phyloP scores from a whole-genome alignment of 2,797 vertebrate genomes.

The Urophycis tenuis region DNA sequence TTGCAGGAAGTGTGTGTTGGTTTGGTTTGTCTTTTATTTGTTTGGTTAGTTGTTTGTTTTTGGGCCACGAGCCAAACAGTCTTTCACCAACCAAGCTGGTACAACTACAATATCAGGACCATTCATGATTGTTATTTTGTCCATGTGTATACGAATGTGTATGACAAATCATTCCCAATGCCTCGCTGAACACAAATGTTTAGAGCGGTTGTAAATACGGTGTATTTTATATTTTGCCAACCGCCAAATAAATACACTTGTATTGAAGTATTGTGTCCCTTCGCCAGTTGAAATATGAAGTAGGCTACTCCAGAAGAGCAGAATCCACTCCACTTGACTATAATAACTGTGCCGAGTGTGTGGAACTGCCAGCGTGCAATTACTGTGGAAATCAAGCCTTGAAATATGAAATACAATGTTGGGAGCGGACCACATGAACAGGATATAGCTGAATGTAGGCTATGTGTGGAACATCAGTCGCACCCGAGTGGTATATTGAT shows the following conservation, averaged over 20 bases:
- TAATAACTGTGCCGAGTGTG: slow-evolving; percentile 46
- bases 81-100: not conserved
- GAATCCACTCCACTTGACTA: slow-evolving; percentile 39
- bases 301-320: slow-evolving; percentile 9
- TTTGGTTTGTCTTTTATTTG: slow-evolving; percentile 13
- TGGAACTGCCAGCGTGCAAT: slow-evolving; percentile 7
- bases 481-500: not conserved
- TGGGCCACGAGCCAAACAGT: not conserved
- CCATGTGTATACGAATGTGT: not conserved
- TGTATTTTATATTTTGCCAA: not conserved
- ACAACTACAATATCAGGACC: not conserved
- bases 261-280: not conserved
- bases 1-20: not conserved
- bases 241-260: not conserved
- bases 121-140: not conserved
- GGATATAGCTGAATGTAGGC: not conserved
- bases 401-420: slow-evolving; percentile 13
- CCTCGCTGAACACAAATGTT: not conserved
- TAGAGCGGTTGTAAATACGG: not conserved
- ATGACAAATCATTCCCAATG: not conserved
- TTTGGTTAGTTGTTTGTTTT: slow-evolving; percentile 3
- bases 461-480: not conserved
- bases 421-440: not conserved
- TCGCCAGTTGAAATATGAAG: slow-evolving; percentile 25
- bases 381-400: slow-evolving; percentile 7